phyloP scores from a whole-genome alignment of 2,888 invertebrate genomes.

The Drosophila recens region DNA sequence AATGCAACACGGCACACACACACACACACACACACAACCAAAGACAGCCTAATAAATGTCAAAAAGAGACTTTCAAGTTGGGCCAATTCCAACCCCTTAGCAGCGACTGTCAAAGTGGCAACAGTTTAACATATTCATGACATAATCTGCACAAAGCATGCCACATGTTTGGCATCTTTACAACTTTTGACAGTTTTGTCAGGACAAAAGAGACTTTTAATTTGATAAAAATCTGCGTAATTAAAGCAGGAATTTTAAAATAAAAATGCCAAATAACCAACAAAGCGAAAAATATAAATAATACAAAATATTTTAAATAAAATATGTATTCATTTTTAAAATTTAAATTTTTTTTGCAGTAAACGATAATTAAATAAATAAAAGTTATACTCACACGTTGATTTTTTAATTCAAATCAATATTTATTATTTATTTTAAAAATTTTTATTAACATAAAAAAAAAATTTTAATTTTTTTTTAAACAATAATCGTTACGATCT shows the following conservation, averaged over 20 bases:
- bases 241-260: neutral
- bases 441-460: no score
- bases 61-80: constrained; percentile 35
- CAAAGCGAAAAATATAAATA: no score
- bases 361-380: no score
- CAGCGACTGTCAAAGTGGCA: constrained; percentile 48
- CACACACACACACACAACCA: constrained; percentile 19
- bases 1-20: constrained; percentile 26
- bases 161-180: constrained; percentile 16
- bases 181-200: constrained; percentile 49
- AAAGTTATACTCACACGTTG: no score
- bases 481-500: no score
- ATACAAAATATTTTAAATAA: no score
- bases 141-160: constrained; percentile 39
- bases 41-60: constrained; percentile 59
- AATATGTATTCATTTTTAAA: no score
- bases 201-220: constrained; percentile 41
- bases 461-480: no score
- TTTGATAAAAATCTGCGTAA: constrained; percentile 43
- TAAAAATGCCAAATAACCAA: no score
- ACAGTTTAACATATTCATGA: constrained; percentile 54
- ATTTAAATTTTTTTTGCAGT: no score
- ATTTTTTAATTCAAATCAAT: no score
- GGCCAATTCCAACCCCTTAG: constrained; percentile 25
- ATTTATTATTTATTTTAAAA: no score